These are phyloP conservation scores for Tubulanus polymorphus DNA, from an alignment of 2,888 invertebrate genomes.

Conservation along the genomic window DNA sequence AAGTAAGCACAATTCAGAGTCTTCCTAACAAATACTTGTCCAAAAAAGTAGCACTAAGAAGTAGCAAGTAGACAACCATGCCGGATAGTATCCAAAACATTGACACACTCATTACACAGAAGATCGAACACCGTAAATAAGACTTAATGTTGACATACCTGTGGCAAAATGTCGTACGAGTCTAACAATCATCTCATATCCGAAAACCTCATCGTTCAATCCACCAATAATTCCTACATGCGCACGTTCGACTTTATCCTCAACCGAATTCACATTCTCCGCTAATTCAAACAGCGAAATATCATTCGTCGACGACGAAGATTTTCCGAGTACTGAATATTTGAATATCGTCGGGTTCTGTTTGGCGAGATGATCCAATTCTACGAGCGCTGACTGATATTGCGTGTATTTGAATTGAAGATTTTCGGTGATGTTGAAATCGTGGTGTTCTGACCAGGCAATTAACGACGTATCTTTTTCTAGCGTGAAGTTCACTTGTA, in stretches of 20 bases:
- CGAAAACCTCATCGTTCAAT: slow-evolving; percentile 44
- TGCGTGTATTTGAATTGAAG: too few relatives aligned
- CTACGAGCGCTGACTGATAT: too few relatives aligned
- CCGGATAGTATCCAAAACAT: background rate
- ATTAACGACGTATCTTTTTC: slow-evolving; percentile 60
- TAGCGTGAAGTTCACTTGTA: slow-evolving; percentile 72
- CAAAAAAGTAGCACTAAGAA: background rate
- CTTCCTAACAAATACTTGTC: too few relatives aligned
- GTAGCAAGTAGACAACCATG: background rate
- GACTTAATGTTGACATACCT: too few relatives aligned
- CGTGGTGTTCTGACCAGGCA: slow-evolving; percentile 64
- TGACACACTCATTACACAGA: too few relatives aligned
- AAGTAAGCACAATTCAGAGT: too few relatives aligned
- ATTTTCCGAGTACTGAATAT: too few relatives aligned
- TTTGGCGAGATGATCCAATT: too few relatives aligned
- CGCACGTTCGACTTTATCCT: slow-evolving; percentile 60
- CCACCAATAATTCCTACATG: slow-evolving; percentile 82
- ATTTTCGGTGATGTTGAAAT: slow-evolving; percentile 55
- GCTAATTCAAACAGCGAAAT: too few relatives aligned
- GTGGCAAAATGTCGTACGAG: slow-evolving; percentile 81
- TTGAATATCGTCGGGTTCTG: background rate
- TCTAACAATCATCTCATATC: slow-evolving; percentile 43
- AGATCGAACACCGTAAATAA: too few relatives aligned
- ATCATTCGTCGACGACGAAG: too few relatives aligned
- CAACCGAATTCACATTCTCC: slow-evolving; percentile 23